These are phyloP conservation scores for Unio pictorum DNA, from an alignment of 2,888 invertebrate genomes.

Conservation along the genomic window DNA sequence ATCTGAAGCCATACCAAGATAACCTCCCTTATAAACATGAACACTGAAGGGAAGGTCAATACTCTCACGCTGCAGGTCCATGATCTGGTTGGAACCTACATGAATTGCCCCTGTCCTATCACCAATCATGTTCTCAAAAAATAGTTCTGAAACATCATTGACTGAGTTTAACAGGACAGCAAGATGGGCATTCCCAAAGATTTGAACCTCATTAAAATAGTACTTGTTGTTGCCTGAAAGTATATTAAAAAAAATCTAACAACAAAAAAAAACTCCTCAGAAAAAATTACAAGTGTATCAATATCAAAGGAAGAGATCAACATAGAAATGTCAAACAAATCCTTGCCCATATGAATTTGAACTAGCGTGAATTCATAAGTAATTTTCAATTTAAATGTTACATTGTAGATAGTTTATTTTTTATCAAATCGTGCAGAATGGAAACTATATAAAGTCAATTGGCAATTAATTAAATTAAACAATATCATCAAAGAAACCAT, in stretches of 20 bases:
- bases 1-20: slow-evolving; percentile 52
- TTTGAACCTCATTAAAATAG: slow-evolving; percentile 56
- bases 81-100: slow-evolving; percentile 43
- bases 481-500: too few relatives aligned
- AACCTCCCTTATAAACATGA: slow-evolving; percentile 52
- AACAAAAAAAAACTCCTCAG: background rate
- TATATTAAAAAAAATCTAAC: slow-evolving; percentile 4
- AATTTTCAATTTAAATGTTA: too few relatives aligned
- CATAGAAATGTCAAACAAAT: background rate
- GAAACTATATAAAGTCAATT: too few relatives aligned
- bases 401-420: too few relatives aligned
- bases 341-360: too few relatives aligned
- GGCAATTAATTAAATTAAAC: too few relatives aligned
- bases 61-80: slow-evolving; percentile 42
- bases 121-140: slow-evolving; percentile 57
- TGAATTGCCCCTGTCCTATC: slow-evolving; percentile 57
- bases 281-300: background rate
- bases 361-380: too few relatives aligned
- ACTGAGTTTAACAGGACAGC: slow-evolving; percentile 50
- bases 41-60: slow-evolving; percentile 59
- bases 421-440: too few relatives aligned
- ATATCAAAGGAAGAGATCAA: background rate
- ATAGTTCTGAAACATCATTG: slow-evolving; percentile 32
- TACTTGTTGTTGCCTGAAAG: slow-evolving; percentile 39
- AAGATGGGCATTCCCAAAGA: slow-evolving; percentile 55